These are phyloP conservation scores for Lasioglossum leucozonium DNA, from an alignment of 2,888 invertebrate species.

Conservation along the genomic window DNA sequence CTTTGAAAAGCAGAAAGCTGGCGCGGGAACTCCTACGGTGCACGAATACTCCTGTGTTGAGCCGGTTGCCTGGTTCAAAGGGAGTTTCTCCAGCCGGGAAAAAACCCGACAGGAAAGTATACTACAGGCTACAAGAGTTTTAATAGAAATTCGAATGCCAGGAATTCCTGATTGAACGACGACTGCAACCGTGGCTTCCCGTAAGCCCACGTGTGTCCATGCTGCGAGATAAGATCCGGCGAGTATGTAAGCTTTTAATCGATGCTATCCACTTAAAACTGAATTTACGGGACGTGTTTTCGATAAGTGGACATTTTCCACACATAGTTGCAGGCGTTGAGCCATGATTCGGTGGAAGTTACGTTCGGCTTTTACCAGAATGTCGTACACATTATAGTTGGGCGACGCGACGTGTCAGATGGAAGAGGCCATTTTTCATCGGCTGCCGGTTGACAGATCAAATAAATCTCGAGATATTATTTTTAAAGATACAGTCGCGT, in stretches of 20 bases:
- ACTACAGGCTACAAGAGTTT: neutral
- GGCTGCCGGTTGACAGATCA: neutral
- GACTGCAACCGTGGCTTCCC: constrained; percentile 19
- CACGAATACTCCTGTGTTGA: constrained; percentile 66
- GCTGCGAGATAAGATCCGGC: constrained; percentile 59
- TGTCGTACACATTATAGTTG: constrained; percentile 20
- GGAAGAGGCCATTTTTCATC: constrained; percentile 16
- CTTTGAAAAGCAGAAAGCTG: neutral
- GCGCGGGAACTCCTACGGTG: neutral
- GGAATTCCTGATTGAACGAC: constrained; percentile 30
- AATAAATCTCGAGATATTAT: constrained; percentile 18
- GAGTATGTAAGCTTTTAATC: constrained; percentile 56
- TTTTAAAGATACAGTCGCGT: neutral
- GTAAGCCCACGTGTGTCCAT: constrained; percentile 31
- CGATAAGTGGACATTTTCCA: constrained; percentile 50
- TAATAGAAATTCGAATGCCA: constrained; percentile 24
- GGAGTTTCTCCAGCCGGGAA: neutral
- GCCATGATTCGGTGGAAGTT: constrained; percentile 14
- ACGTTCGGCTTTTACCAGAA: constrained; percentile 23
- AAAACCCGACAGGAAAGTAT: neutral
- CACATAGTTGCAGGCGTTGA: neutral
- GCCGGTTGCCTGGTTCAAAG: constrained; percentile 77
- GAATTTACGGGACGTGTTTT: constrained; percentile 62
- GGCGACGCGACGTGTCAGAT: constrained; percentile 24
- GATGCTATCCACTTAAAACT: constrained; percentile 55